Base-by-base conservation (phyloP, 1,140 invertebrate species). In the Arctopsyche grandis region DNA sequence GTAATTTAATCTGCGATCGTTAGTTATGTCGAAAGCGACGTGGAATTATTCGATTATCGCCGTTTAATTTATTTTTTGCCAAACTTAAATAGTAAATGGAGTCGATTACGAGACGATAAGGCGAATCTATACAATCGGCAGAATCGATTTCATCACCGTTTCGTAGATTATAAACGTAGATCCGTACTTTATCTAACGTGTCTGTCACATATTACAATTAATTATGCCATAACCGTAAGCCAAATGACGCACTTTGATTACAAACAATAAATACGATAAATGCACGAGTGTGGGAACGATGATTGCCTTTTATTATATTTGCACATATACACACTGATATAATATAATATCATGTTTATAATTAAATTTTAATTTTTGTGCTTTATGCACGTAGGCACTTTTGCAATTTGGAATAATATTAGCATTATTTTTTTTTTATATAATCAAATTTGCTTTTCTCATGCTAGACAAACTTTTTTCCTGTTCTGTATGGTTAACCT, bases 141-240 rank as follows among this genome's bases (percentile, higher is more conserved):
- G 26, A 66, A 66, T 66, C 24, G 63, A 66, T 66, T 66, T 66
- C 63, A 66, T 66, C 63, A 66, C 9, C 22, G 63, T 66, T 66
- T 66, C 24, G 10, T 26, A 66, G 63, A 66, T 66, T 66, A 66
- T 66, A 66, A 26, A 24, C 24, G 24, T 66, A 24, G 63, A 66
- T 66, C 63, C 63, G n/a, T 19, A 12, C 63, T 66, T 66, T 66
- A 66, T 66, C 63, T 26, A 14, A 22, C 10, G 14, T 66, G 9
- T 66, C 63, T 66, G 63, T 66, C 63, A 66, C 63, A 26, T 66
- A 66, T 66, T 66, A 66, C 63, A 66, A 66, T 66, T 66, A 66
- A 66, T 66, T 66, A 66, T 66, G 21, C 63, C 21, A 66, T 66
- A 66, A 66, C 63, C 26, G 63, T 66, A 29, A 66, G 63, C 63